Evolutionary conservation across 1,140 invertebrate genomes (phyloP).

Genomic region (Achroia grisella): DNA sequence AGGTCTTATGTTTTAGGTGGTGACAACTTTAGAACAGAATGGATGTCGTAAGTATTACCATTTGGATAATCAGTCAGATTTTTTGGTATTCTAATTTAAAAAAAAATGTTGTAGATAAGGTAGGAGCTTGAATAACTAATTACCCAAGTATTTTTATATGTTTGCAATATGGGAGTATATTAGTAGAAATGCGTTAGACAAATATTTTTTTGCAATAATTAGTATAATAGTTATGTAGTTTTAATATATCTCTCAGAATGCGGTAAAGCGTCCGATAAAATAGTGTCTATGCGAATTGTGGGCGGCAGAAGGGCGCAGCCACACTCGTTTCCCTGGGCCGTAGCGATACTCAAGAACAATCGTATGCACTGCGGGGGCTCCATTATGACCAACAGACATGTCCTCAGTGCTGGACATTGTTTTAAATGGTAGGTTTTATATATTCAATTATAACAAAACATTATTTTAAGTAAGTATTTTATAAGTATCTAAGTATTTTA

Average conservation of each 20-base stretch:
- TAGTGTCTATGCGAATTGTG: conserved; percentile 76
- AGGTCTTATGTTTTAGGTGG: conserved; percentile 23
- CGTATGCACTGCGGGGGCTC: conserved; percentile 77
- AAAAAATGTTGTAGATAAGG: too few relatives aligned
- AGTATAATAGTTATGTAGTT: neutral
- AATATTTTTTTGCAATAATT: too few relatives aligned
- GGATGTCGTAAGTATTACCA: conserved; percentile 26
- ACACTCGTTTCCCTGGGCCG: conserved; percentile 80
- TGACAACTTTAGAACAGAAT: neutral
- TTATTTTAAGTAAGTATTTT: too few relatives aligned
- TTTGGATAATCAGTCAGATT: too few relatives aligned
- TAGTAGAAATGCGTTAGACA: too few relatives aligned
- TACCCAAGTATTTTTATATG: too few relatives aligned
- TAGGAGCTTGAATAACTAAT: too few relatives aligned
- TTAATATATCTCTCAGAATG: conserved; percentile 68
- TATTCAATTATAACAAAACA: too few relatives aligned
- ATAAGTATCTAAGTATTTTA: too few relatives aligned
- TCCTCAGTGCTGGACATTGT: conserved; percentile 79
- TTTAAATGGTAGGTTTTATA: conserved; percentile 74
- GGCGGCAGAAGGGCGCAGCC: conserved; percentile 75
- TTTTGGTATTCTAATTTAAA: too few relatives aligned
- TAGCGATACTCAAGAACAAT: conserved; percentile 73
- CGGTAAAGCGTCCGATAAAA: conserved; percentile 50
- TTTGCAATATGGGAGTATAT: too few relatives aligned
- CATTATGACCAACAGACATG: conserved; percentile 75